Evolutionary conservation across 2,113 vertebrate genomes (phyloP).

Genomic region (Pachycephala philippinensis): DNA sequence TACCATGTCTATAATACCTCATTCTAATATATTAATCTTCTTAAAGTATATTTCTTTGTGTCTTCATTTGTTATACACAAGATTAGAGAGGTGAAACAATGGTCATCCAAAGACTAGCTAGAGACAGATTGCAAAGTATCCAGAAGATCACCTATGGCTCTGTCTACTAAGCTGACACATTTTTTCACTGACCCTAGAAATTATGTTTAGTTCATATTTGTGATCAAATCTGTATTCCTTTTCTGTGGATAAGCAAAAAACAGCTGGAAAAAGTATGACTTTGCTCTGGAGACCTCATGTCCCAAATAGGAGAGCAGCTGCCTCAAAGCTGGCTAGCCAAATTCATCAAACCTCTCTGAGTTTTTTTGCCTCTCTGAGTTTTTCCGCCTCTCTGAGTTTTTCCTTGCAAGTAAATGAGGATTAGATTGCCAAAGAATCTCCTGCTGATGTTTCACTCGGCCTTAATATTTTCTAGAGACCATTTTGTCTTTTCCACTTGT

Average conservation of each 20-base stretch:
- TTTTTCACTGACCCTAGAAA: background rate
- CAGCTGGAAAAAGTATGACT: background rate
- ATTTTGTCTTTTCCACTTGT: background rate
- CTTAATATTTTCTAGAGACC: background rate
- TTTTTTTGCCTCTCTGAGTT: background rate
- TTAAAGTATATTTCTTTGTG: background rate
- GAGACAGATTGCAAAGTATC: background rate
- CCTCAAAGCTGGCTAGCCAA: rapidly evolving
- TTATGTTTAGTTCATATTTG: background rate
- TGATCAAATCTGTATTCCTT: background rate
- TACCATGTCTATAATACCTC: background rate
- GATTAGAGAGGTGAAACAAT: background rate
- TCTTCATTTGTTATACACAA: background rate
- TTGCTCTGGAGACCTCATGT: background rate
- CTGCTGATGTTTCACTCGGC: background rate
- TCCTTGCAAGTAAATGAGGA: background rate
- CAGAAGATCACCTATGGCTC: background rate
- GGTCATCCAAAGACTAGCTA: background rate
- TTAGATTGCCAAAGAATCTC: background rate
- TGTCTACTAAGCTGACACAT: background rate
- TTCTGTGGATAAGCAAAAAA: background rate
- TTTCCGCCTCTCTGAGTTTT: background rate
- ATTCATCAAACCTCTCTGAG: background rate
- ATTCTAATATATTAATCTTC: background rate
- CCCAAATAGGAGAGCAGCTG: background rate